phyloP scores from a whole-genome alignment of 2,113 vertebrate species.

The Loxodonta africana region DNA sequence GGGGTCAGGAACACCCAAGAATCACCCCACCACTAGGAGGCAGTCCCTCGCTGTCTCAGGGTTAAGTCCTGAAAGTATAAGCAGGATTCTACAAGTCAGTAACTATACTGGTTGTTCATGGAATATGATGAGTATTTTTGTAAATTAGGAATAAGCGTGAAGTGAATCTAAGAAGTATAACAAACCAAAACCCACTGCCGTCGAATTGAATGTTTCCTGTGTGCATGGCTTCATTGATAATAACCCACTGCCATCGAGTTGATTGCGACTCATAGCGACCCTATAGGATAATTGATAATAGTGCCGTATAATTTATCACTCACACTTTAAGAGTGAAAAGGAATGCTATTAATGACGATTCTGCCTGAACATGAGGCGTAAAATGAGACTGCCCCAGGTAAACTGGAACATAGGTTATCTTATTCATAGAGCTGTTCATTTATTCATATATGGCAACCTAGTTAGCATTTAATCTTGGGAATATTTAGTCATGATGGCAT shows the following conservation, averaged over 20 bases:
- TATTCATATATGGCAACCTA: constrained; percentile 28
- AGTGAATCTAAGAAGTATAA: constrained; percentile 24
- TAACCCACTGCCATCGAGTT: too few species aligned
- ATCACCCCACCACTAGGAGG: constrained; percentile 70
- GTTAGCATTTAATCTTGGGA: constrained; percentile 59
- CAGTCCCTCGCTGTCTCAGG: constrained; percentile 42
- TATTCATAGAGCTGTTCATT: neutral
- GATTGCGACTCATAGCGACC: too few species aligned
- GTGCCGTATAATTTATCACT: neutral
- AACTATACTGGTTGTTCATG: neutral
- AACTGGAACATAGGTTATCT: neutral
- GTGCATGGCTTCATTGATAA: neutral
- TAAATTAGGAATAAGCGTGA: constrained; percentile 22
- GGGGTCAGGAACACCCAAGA: neutral
- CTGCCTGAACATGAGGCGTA: neutral
- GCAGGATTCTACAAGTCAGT: neutral
- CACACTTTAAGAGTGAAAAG: constrained; percentile 18
- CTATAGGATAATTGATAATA: neutral
- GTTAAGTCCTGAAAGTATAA: neutral
- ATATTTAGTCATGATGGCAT: constrained; percentile 52
- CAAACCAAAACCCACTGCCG: too few species aligned
- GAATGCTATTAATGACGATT: neutral
- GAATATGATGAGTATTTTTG: neutral
- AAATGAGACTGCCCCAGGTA: neutral
- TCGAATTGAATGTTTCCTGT: neutral